Evolutionary conservation across 2,797 vertebrate genomes (phyloP).

Genomic region (Sebastes reedi): DNA sequence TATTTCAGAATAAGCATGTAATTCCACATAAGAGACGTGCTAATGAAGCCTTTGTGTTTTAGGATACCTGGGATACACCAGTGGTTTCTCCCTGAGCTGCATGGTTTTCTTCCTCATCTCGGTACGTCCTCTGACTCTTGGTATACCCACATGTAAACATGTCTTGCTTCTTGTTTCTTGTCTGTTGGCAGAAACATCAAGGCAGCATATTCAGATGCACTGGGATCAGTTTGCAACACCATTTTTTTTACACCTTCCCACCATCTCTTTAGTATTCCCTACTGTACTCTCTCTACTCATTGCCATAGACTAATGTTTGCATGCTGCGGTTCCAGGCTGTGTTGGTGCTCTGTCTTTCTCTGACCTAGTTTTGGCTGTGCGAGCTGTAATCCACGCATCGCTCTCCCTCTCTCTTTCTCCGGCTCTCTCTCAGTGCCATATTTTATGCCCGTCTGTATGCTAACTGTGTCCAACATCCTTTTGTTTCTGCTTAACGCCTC

Average conservation of each 20-base stretch:
- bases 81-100: slow-evolving; percentile 98
- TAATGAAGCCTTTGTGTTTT: slow-evolving; percentile 61
- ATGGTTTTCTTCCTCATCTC: slow-evolving; percentile 97
- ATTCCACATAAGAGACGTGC: slow-evolving; percentile 5
- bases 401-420: slow-evolving; percentile 25
- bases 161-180: slow-evolving; percentile 2
- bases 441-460: slow-evolving; percentile 26
- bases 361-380: slow-evolving; percentile 77
- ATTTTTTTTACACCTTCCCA: slow-evolving; percentile 15
- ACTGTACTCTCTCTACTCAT: slow-evolving; percentile 56
- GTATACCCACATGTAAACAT: not conserved
- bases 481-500: slow-evolving; percentile 17
- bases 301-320: slow-evolving; percentile 79
- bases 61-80: slow-evolving; percentile 98
- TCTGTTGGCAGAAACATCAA: slow-evolving; percentile 14
- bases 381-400: slow-evolving; percentile 66
- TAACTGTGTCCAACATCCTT: slow-evolving; percentile 7
- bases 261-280: slow-evolving; percentile 59
- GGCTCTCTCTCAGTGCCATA: slow-evolving; percentile 24
- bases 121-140: slow-evolving; percentile 79
- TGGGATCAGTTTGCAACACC: slow-evolving; percentile 11
- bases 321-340: slow-evolving; percentile 73
- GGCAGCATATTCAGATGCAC: slow-evolving; percentile 5
- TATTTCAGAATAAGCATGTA: not conserved
- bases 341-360: slow-evolving; percentile 62